phyloP scores from a whole-genome alignment of 2,113 vertebrate genomes.

The Zosterops hypoxanthus region DNA sequence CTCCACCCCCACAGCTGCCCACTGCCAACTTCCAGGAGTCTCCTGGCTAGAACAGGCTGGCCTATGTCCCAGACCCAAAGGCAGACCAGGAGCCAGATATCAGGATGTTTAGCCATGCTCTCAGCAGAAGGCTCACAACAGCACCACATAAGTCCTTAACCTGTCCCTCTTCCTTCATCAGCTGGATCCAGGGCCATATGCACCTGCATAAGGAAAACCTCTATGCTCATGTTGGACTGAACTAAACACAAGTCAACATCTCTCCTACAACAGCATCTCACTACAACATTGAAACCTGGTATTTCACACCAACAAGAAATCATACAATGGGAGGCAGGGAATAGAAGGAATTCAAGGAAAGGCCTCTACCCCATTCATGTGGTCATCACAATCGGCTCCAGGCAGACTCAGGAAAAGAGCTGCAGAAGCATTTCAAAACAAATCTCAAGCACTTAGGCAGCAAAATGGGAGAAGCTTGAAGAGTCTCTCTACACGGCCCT shows the following conservation, averaged over 20 bases:
- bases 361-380: background rate
- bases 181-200: background rate
- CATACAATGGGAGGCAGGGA: background rate
- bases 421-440: background rate
- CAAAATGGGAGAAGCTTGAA: background rate
- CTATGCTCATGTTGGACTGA: rapidly evolving
- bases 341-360: background rate
- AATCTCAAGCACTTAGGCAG: background rate
- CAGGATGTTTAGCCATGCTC: rapidly evolving
- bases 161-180: background rate
- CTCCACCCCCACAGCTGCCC: background rate
- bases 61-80: background rate
- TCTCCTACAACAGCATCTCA: background rate
- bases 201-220: background rate
- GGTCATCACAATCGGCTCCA: background rate
- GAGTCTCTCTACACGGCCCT: background rate
- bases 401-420: background rate
- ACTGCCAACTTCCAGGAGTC: background rate
- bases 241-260: background rate
- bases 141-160: background rate
- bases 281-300: background rate
- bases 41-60: background rate
- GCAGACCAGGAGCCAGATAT: background rate
- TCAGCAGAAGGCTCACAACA: background rate
- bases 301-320: background rate